phyloP scores from a whole-genome alignment of 2,113 vertebrate genomes.

The Archocentrus centrarchus region DNA sequence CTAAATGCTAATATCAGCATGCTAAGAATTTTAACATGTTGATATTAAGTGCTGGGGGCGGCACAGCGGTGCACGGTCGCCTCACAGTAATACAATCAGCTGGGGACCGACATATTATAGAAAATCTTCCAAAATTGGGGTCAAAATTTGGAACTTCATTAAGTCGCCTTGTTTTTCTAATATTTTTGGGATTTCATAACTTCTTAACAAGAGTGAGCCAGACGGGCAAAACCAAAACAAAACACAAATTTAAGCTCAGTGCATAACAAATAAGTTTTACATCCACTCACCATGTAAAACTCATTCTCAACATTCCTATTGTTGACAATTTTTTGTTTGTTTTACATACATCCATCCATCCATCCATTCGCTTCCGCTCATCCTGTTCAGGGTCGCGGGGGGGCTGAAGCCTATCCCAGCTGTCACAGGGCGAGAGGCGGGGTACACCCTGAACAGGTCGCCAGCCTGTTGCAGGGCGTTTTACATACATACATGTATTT shows the following conservation, averaged over 20 bases:
- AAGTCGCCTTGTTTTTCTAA: background rate
- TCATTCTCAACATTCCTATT: background rate
- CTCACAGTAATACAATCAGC: background rate
- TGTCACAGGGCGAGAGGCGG: no score
- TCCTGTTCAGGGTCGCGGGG: no score
- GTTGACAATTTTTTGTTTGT: no score
- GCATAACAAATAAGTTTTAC: background rate
- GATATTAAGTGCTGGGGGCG: background rate
- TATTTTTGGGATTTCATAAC: background rate
- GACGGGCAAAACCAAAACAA: background rate
- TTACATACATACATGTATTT: no score
- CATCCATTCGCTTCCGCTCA: no score
- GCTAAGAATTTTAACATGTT: conserved; percentile 4
- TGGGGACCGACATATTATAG: background rate
- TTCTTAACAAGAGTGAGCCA: background rate
- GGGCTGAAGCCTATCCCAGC: no score
- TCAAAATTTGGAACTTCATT: background rate
- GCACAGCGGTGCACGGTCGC: background rate
- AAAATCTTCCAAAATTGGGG: background rate
- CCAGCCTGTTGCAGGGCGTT: no score
- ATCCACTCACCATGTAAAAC: background rate
- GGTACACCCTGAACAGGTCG: no score
- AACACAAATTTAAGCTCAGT: background rate
- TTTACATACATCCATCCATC: no score
- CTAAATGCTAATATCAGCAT: conserved; percentile 7